Base-by-base conservation (phyloP, 2,113 vertebrate genomes). In the Alaudala cheleensis region DNA sequence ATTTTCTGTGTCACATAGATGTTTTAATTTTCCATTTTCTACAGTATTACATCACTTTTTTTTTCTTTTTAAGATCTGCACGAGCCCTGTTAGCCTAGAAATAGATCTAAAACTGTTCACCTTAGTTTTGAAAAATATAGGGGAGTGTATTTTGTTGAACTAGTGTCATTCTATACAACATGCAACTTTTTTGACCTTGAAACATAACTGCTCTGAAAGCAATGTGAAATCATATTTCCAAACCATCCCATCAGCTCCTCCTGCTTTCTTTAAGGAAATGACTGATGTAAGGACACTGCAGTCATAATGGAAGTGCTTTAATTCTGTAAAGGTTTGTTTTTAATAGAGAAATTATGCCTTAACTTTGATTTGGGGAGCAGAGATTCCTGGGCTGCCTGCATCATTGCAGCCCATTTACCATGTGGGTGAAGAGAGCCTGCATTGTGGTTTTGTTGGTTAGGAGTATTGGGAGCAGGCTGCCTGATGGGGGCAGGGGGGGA, bases 401-500 rank as follows among this genome's bases (percentile, higher is more conserved):
- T 3, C 3, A 21, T 42, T 31, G 42, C 2, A 26, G 94, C 58
- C 58, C 6, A 1, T 31, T 83, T 67, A 47, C 83, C 47, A 4
- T 33, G 12, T 28, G 93, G 71, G 11, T 94, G 74, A 44, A 53
- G 15, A 14, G 44, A 49, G 37, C 87, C 31, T 83, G 77, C 33
- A 12, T 57, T 71, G 37, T 8, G 44, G 24, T 76, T 90, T 72
- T 83, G 86, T 11, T 45, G 39, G 21, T 98, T 83, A 74, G 86
- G 72, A 64, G 95, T 21, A 51, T 1, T 29, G 58, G 95, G 96
- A 51, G 23, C 42, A 3, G 94, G 92, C 65, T 97, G 92, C 97
- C 97, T 97, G 84, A 25, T 37, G 2, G 73, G 33, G 42, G 42
- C 42, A 17, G 42, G 14, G 24, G 14, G 19, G 12, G 2, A 21